A percentile compares a stretch with the other conserved stretches of the same genome.
phyloP scores from a whole-genome alignment of 2,797 vertebrate species.

The Hozukius guyotensis region DNA sequence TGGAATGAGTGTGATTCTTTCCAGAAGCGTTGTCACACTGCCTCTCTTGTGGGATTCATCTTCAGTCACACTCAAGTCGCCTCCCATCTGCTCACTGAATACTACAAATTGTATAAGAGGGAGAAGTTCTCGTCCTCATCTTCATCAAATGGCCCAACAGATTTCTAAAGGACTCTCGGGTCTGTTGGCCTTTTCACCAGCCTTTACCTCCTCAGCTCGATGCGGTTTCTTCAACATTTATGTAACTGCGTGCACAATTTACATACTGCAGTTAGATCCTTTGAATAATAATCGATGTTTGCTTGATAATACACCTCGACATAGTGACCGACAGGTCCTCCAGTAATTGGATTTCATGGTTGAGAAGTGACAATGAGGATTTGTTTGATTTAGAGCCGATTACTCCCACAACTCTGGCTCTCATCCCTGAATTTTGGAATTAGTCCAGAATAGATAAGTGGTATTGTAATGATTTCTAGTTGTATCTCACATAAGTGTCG shows the following conservation, averaged over 20 bases:
- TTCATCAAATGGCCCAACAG: constrained; percentile 44
- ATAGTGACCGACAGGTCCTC: background rate
- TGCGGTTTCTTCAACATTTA: constrained; percentile 4
- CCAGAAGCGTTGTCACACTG: constrained; percentile 56
- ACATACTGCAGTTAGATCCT: background rate
- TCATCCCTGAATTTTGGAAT: background rate
- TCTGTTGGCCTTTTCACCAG: constrained; percentile 39
- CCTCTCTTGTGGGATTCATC: constrained; percentile 55
- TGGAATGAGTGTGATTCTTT: constrained; percentile 54
- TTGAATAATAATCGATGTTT: constrained; percentile 26
- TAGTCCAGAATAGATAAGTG: background rate
- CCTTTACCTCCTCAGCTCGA: constrained; percentile 15
- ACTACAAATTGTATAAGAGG: constrained; percentile 46
- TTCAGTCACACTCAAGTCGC: constrained; percentile 53
- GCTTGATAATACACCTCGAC: constrained; percentile 6
- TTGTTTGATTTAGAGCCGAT: constrained; percentile 18
- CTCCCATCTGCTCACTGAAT: constrained; percentile 67
- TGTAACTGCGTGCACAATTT: background rate
- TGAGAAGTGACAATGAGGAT: constrained; percentile 7
- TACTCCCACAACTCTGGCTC: background rate
- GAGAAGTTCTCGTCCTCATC: constrained; percentile 34
- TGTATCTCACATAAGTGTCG: no score
- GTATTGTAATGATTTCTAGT: background rate
- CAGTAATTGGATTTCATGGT: constrained; percentile 20
- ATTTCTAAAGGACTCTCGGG: constrained; percentile 36